A percentile compares a stretch with the other conserved stretches of the same genome.
Evolutionary conservation across 2,888 invertebrate species (phyloP).

Genomic region (Chalcis sispes): DNA sequence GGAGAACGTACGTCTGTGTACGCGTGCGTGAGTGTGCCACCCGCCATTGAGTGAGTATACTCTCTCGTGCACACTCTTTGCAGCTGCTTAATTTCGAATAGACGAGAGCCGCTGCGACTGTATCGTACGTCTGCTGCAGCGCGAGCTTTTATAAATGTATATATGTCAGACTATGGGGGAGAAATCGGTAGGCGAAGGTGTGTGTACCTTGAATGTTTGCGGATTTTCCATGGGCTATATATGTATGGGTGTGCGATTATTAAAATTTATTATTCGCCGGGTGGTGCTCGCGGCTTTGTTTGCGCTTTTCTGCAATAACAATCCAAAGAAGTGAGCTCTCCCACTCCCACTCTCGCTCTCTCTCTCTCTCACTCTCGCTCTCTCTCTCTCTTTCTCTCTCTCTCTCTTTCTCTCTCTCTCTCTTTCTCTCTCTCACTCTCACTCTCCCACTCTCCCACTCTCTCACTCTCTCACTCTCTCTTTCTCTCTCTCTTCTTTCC

Average conservation of each 20-base stretch:
- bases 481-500: too few species aligned
- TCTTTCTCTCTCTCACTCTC: too few species aligned
- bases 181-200: too few species aligned
- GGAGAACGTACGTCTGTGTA: not conserved
- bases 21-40: not conserved
- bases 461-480: too few species aligned
- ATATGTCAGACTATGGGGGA: not conserved
- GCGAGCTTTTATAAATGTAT: not conserved
- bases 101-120: too few species aligned
- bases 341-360: too few species aligned
- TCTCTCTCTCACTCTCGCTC: too few species aligned
- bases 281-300: constrained; percentile 36
- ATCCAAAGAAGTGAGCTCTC: too few species aligned
- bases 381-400: too few species aligned
- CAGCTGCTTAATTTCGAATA: constrained; percentile 41
- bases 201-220: constrained; percentile 33
- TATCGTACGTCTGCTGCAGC: too few species aligned
- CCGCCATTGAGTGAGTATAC: constrained; percentile 29
- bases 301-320: constrained; percentile 40
- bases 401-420: too few species aligned
- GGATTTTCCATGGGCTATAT: constrained; percentile 21
- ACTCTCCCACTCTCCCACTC: too few species aligned
- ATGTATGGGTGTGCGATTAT: constrained; percentile 45
- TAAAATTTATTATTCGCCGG: constrained; percentile 42
- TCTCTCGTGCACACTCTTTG: constrained; percentile 31